These are phyloP conservation scores for Nothobranchius furzeri DNA, from an alignment of 2,113 vertebrate genomes.

Conservation along the genomic window DNA sequence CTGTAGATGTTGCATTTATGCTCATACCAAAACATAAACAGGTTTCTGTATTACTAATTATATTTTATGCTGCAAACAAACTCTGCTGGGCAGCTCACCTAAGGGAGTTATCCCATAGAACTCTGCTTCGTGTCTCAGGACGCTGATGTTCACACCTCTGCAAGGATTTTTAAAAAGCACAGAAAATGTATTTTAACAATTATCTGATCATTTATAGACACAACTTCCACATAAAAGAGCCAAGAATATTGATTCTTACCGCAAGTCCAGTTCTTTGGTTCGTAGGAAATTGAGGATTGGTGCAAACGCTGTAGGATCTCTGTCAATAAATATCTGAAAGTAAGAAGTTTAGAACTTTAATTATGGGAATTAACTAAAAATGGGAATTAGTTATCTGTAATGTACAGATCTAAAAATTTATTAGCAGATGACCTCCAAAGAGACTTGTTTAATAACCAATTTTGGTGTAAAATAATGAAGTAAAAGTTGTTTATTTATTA, in stretches of 20 bases:
- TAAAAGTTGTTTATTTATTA: no score
- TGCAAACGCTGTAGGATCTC: conserved; percentile 97
- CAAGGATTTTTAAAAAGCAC: conserved; percentile 22
- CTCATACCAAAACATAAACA: not conserved
- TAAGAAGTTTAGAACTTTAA: conserved; percentile 3
- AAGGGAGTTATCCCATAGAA: conserved; percentile 98
- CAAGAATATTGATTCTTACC: conserved; percentile 76
- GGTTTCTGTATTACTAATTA: no score
- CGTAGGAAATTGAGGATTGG: conserved; percentile 99
- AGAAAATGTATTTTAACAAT: conserved; percentile 3
- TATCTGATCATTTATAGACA: not conserved
- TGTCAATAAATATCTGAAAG: conserved; percentile 98
- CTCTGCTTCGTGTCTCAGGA: conserved; percentile 96
- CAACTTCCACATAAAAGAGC: not conserved
- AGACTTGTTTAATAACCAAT: no score
- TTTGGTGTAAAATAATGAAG: no score
- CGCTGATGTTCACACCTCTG: conserved; percentile 94
- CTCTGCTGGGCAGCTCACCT: conserved; percentile 79
- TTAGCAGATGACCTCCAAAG: not conserved
- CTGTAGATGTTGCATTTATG: not conserved
- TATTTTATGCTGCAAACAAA: no score
- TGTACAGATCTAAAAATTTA: not conserved
- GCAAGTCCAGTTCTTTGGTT: conserved; percentile 95
- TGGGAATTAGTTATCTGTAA: not conserved
- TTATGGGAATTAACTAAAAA: not conserved